phyloP scores from a whole-genome alignment of 64 coral and sea anemone genomes.

The Pocillopora damicornis region DNA sequence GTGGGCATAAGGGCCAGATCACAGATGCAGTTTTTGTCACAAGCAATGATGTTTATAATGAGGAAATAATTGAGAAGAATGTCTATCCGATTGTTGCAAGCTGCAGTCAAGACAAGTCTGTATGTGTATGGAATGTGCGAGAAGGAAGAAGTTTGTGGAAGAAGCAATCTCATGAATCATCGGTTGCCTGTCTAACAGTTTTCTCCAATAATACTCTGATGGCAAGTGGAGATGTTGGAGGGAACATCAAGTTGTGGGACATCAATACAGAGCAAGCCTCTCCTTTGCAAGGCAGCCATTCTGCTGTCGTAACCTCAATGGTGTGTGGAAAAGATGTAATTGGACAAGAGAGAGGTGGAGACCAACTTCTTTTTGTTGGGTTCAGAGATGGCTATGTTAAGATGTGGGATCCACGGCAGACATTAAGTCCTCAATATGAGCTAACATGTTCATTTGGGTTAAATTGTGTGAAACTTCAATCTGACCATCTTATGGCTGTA shows the following conservation, averaged over 20 bases:
- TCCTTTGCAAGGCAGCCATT: constrained; percentile 59
- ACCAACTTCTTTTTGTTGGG: constrained; percentile 42
- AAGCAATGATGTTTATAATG: constrained; percentile 71
- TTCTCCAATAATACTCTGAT: constrained; percentile 51
- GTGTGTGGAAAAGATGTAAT: constrained; percentile 42
- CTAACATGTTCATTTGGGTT: constrained; percentile 55
- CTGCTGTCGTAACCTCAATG: constrained; percentile 41
- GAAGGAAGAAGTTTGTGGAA: constrained; percentile 79
- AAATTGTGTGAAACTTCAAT: constrained; percentile 23
- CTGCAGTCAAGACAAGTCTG: constrained; percentile 62
- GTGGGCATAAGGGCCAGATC: constrained; percentile 66
- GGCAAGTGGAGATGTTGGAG: constrained; percentile 74
- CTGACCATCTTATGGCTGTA: constrained; percentile 35
- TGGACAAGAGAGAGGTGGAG: constrained; percentile 30
- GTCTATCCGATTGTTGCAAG: constrained; percentile 71
- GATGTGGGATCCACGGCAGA: constrained; percentile 59
- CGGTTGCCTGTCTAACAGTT: constrained; percentile 58
- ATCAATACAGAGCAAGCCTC: constrained; percentile 46
- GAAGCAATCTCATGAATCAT: constrained; percentile 52
- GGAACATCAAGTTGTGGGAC: constrained; percentile 70
- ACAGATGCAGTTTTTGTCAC: constrained; percentile 72
- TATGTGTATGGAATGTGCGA: constrained; percentile 62
- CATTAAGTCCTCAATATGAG: constrained; percentile 44
- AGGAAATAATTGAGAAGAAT: constrained; percentile 59
- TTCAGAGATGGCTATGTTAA: constrained; percentile 70